Base-by-base conservation (phyloP, 2,888 invertebrate species). In the Diachrysia chrysitis region DNA sequence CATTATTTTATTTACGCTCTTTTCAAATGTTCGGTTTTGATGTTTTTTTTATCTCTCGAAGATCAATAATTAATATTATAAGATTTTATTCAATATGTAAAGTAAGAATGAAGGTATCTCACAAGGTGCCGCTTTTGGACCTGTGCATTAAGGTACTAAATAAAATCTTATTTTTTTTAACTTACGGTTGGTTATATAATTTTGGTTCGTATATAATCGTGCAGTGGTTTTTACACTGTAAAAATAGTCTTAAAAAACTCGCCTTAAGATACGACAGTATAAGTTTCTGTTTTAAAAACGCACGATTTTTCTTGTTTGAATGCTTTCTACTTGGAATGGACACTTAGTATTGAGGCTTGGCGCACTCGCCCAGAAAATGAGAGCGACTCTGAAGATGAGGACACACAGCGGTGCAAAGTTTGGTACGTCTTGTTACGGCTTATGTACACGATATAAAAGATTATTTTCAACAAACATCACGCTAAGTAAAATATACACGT, bases 301-400 rank as follows among this genome's bases (percentile, higher is more conserved):
- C 59, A 66, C 73, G 19, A 56, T 62, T 65, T 76, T 71, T 79
- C 71, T 74, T 78, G 70, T 73, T 70, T 51, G 51, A 77, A 74
- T 71, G 78, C 73, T 76, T 76, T 51, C 76, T 58, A 56, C 74
- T 54, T 61, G 65, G 62, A 54, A 66, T 68, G 66, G 76, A 79
- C 59, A 69, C 58, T 73, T 78, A 77, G 77, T 68, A 64, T 68
- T 61, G 68, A 67, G 48, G 73, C 69, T 78, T 81, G 80, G 78
- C 57, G 59, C 54, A 64, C 64, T 42, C 66, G 48, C 0, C 66
- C 74, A 9, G 54, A 65, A 54, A 66, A 58, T 19, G 69, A 69
- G 48, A 65, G 35, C 72, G 66, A 69, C 64, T 55, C 57, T 58
- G 69, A 76, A 58, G 76, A 79, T 16, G 74, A 68, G 54, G 60